Evolutionary conservation across 2,888 invertebrate genomes (phyloP), one percentile per base, ranked within the genome.

Genomic region (Tyria jacobaeae): DNA sequence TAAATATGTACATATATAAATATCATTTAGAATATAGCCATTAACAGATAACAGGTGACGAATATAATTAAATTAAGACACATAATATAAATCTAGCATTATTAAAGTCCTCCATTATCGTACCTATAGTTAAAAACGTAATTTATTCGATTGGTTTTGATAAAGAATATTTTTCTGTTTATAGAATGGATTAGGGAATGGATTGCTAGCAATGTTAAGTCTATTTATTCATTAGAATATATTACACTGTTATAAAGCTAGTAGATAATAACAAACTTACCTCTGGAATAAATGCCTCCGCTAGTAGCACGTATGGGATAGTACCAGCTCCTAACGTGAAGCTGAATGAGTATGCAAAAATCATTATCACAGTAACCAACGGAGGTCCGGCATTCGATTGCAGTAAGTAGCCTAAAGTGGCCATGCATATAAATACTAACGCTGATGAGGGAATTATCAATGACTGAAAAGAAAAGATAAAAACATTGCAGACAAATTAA

Each of bases 271-370:
- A 48, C 5, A 7, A 15, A 39, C 74, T 66, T 50, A 90, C 91
- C 84, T 91, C 89, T 34, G 90, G 78, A 14, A 81, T 69, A 70
- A 91, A 91, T 0, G 81, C 81, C 53, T 91, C 91, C 21, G 91
- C 83, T 7, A 91, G 24, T 14, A 91, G 71, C 0, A 88, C 81
- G 37, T 87, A 89, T 0, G 88, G 89, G 1, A 94, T 82, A 1
- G 85, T 88, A 0, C 92, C 94, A 21, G 89, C 87, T 4, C 94
- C 94, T 0, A 85, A 73, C 71, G 89, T 89, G 75, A 90, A 94
- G 3, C 81, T 79, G 71, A 91, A 89, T 60, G 92, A 90, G 80
- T 86, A 92, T 0, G 88, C 34, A 54, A 94, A 77, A 31, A 94
- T 82, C 17, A 90, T 70, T 5, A 86, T 64, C 1, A 94, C 89